Percentiles rank a stretch among this genome's conserved stretches.
Evolutionary conservation across 2,888 invertebrate species (phyloP).

Genomic region (Ochropleura leucogaster): DNA sequence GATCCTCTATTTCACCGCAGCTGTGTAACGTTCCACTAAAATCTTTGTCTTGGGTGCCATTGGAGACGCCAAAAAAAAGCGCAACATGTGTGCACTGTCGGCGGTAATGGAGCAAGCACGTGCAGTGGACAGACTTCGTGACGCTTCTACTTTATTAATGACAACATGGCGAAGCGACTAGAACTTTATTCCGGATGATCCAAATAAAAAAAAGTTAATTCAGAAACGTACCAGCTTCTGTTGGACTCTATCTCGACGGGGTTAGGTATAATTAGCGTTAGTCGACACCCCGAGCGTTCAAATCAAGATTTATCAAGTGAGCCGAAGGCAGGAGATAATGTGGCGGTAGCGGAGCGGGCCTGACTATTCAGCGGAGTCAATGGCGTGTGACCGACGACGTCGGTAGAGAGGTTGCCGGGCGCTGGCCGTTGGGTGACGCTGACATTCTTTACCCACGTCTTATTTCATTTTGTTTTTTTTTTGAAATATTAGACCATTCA

Average conservation of each 20-base stretch:
- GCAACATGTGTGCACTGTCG: conserved; percentile 81
- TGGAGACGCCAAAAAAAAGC: conserved; percentile 77
- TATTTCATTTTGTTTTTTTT: conserved; percentile 76
- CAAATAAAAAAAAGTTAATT: conserved; percentile 47
- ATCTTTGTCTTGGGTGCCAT: conserved; percentile 83
- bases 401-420: conserved; percentile 82
- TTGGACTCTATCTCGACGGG: conserved; percentile 56
- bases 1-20: conserved; percentile 81
- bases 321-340: conserved; percentile 80
- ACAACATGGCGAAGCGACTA: conserved; percentile 65
- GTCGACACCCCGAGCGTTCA: conserved; percentile 75
- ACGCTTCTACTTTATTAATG: conserved; percentile 74
- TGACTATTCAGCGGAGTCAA: conserved; percentile 87
- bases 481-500: conserved; percentile 71
- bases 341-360: conserved; percentile 78
- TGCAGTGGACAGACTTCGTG: conserved; percentile 76
- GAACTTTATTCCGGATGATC: conserved; percentile 48
- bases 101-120: conserved; percentile 77
- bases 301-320: conserved; percentile 80
- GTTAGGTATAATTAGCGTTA: conserved; percentile 73
- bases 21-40: conserved; percentile 77
- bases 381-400: conserved; percentile 88
- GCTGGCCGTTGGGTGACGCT: conserved; percentile 82
- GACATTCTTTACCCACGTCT: conserved; percentile 86
- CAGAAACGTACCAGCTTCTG: conserved; percentile 53